phyloP scores from a whole-genome alignment of 2,113 vertebrate species.

The Ciconia stormi region DNA sequence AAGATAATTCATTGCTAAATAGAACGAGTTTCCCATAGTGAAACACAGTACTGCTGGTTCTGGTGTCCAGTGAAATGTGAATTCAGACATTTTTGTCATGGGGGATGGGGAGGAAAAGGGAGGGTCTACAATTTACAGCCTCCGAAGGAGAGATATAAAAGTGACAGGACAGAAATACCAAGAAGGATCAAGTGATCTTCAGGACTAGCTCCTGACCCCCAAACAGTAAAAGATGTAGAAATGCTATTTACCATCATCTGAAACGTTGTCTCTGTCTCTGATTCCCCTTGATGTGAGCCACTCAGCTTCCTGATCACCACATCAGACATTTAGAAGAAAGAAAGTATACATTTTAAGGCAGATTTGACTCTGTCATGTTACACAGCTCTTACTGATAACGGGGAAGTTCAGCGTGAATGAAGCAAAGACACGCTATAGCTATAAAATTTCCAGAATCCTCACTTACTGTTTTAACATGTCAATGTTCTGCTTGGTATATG shows the following conservation, averaged over 20 bases:
- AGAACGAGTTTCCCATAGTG: fast-evolving
- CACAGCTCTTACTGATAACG: not conserved
- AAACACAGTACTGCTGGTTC: not conserved
- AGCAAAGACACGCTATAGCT: fast-evolving
- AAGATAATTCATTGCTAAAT: fast-evolving
- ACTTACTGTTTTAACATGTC: not conserved
- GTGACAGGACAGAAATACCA: not conserved
- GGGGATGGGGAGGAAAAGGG: not conserved
- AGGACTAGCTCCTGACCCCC: not conserved
- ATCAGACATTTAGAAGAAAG: not conserved
- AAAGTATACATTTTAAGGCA: not conserved
- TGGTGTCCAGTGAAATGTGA: not conserved
- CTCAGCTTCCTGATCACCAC: not conserved
- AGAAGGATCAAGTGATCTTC: not conserved
- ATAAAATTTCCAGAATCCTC: not conserved
- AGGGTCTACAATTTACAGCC: fast-evolving
- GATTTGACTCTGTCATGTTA: not conserved
- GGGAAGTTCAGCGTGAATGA: not conserved
- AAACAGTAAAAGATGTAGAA: not conserved
- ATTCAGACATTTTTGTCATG: not conserved
- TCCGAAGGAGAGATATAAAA: not conserved
- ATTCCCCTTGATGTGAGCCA: not conserved
- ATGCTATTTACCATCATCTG: not conserved
- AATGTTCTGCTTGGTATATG: not conserved
- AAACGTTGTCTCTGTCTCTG: not conserved